Base-by-base conservation (phyloP, 2,113 vertebrate genomes). In the Paramormyrops kingsleyae region DNA sequence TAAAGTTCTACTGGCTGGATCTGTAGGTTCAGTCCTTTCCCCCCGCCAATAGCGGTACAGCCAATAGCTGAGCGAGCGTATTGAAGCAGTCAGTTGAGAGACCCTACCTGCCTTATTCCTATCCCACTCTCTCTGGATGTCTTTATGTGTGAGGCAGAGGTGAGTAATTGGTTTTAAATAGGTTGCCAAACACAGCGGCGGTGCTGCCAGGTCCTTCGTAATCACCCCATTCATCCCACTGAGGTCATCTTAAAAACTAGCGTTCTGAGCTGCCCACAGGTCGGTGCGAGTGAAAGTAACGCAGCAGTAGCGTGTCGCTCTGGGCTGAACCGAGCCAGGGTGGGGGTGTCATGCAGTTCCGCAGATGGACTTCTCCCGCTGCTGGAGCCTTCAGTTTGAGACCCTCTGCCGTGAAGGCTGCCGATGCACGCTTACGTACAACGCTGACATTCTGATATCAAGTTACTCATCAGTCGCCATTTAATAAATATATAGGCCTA, bases 101-200 rank as follows among this genome's bases (percentile, higher is more conserved):
- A 27, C 31, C 66, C 66, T 35, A 74, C 31, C 66, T 31, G 12
- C 77, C 42, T 44, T 21, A 39, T 7, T 44, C 19, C 77, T 83
- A 8, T 83, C 77, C 35, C 15, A 21, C 77, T 42, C 80, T 83
- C 17, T 47, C 80, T 83, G 39, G 83, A 84, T 84, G 42, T 24
- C 44, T 83, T 44, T 83, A 17, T 83, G 15, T 83, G 35, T 84
- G 42, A 24, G 74, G 74, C 74, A 80, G 35, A 80, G 35, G 35
- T 80, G 74, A 80, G 35, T 80, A 80, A 42, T 42, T 80, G 74
- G 74, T 42, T 77, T 77, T 77, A 77, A 77, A 77, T 77, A 77
- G 70, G 70, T 49, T 46, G 15, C 46, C 44, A 47, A 85, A n/a
- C 42, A 49, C 83, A 12, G 21, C 42, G 83, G 44, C 83, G 83